Conservation (phyloP, 1,140 invertebrate genomes). For the Platyscapa corneri region DNA sequence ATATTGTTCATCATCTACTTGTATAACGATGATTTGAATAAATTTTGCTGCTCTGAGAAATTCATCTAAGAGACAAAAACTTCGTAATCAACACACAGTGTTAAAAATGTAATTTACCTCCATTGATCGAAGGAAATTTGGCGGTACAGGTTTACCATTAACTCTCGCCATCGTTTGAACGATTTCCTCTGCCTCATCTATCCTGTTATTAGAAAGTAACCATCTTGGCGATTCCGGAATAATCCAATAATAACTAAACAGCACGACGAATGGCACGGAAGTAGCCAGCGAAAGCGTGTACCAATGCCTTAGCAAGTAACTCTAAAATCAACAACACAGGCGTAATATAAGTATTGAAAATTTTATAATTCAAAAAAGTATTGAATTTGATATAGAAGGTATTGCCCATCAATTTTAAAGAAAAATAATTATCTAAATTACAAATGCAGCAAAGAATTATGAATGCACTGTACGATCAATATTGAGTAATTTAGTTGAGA, state of each 20-base stretch:
- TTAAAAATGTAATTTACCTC: constrained; percentile 62
- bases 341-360: not conserved
- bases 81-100: not conserved
- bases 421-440: too few species aligned
- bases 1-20: not conserved
- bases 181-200: constrained; percentile 77
- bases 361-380: too few species aligned
- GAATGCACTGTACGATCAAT: too few species aligned
- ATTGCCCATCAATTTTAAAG: too few species aligned
- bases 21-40: not conserved
- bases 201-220: constrained; percentile 78
- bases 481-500: too few species aligned
- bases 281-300: constrained; percentile 80
- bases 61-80: not conserved
- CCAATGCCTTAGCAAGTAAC: constrained; percentile 80
- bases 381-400: too few species aligned
- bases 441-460: too few species aligned
- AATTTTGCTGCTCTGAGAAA: too few species aligned
- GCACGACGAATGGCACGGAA: constrained; percentile 80
- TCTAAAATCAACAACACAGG: constrained; percentile 57
- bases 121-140: constrained; percentile 74
- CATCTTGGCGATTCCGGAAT: constrained; percentile 83
- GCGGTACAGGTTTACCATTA: constrained; percentile 75
- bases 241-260: constrained; percentile 80
- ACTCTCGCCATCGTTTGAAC: constrained; percentile 77